phyloP scores from a whole-genome alignment of 2,797 vertebrate species.

The Sphenopsis melanotis region DNA sequence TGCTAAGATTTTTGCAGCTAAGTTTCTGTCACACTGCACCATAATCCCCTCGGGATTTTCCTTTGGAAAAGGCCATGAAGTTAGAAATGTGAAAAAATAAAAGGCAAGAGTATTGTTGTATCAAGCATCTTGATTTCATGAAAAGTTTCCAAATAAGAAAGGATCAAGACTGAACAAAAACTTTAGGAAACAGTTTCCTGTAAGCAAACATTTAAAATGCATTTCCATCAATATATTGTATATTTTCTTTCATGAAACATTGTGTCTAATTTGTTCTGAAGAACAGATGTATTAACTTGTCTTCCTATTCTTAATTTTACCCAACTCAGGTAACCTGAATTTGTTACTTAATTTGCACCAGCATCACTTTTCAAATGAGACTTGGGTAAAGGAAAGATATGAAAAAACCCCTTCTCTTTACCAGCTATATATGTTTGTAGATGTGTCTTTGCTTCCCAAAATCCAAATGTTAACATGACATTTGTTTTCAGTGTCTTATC shows the following conservation, averaged over 20 bases:
- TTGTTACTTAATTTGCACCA: neutral
- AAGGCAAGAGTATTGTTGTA: neutral
- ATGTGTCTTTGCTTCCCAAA: neutral
- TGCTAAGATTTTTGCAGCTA: neutral
- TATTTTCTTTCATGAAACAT: neutral
- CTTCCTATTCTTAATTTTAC: neutral
- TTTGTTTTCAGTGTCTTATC: neutral
- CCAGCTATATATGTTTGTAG: neutral
- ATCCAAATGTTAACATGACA: neutral
- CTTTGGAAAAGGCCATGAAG: neutral
- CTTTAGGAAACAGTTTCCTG: neutral
- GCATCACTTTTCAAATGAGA: neutral
- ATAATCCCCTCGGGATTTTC: neutral
- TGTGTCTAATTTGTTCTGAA: neutral
- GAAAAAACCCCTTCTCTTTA: accelerated
- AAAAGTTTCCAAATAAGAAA: neutral
- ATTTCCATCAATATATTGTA: neutral
- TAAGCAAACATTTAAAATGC: neutral
- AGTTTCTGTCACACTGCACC: neutral
- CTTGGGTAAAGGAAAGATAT: neutral
- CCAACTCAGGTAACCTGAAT: neutral
- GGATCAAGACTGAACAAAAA: neutral
- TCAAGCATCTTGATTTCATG: neutral
- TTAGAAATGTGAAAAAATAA: neutral
- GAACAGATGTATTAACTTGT: neutral